Evolutionary conservation across 2,113 vertebrate genomes (phyloP).

Genomic region (Ramphastos sulfuratus): DNA sequence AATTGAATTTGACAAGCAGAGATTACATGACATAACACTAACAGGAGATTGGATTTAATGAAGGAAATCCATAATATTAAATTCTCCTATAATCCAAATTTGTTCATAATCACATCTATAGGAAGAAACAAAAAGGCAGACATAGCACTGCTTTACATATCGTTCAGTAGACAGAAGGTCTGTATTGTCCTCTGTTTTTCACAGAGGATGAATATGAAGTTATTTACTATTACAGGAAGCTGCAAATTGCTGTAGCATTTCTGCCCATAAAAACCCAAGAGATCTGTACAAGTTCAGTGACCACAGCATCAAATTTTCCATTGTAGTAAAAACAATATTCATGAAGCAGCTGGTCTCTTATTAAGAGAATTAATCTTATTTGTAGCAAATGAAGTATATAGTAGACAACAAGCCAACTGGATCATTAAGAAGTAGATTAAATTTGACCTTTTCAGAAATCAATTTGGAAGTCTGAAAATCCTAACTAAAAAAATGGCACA

Average conservation of each 20-base stretch:
- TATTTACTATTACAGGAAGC: constrained; percentile 46
- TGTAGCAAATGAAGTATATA: background rate
- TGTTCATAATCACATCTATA: background rate
- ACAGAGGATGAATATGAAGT: background rate
- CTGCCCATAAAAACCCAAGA: constrained; percentile 47
- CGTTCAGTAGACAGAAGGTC: background rate
- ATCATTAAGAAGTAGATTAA: background rate
- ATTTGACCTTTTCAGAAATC: background rate
- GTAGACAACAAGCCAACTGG: background rate
- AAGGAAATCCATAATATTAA: background rate
- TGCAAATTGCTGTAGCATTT: constrained; percentile 40
- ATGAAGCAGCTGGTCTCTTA: constrained; percentile 43
- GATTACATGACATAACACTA: background rate
- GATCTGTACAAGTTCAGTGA: constrained; percentile 43
- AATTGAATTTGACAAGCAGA: background rate
- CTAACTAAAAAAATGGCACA: background rate
- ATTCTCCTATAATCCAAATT: background rate
- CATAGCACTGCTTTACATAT: background rate
- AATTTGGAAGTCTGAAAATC: background rate
- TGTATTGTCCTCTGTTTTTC: background rate
- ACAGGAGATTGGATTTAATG: background rate
- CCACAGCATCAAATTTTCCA: constrained; percentile 55
- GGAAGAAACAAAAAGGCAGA: background rate
- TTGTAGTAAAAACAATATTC: constrained; percentile 55
- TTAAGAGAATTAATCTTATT: constrained; percentile 42